Evolutionary conservation across 2,113 vertebrate genomes (phyloP).

Genomic region (Elachura formosa): DNA sequence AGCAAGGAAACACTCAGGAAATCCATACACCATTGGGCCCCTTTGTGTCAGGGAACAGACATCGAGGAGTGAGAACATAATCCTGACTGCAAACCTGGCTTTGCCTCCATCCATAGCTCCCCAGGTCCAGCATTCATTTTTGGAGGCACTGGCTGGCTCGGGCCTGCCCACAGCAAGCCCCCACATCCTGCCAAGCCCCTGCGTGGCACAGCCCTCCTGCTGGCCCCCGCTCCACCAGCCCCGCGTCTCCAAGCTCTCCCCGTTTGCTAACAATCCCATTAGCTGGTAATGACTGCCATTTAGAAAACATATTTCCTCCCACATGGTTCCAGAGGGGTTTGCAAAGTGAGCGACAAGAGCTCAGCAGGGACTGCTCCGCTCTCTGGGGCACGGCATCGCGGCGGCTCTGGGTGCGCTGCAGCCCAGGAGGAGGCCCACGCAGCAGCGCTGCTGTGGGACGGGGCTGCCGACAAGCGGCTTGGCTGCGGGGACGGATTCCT

Average conservation of each 20-base stretch:
- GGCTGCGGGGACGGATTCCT: background rate
- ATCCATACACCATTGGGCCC: rapidly evolving
- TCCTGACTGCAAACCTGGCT: background rate
- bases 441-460: background rate
- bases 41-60: background rate
- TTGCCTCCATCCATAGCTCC: background rate
- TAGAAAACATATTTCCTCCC: conserved; percentile 63
- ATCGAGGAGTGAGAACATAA: rapidly evolving
- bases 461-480: background rate
- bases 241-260: background rate
- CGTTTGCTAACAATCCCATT: conserved; percentile 35
- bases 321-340: conserved; percentile 50
- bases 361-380: conserved; percentile 4
- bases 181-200: background rate
- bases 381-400: background rate
- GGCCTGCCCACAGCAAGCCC: background rate
- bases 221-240: background rate
- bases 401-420: background rate
- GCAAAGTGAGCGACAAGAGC: conserved; percentile 24
- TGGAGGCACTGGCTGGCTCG: background rate
- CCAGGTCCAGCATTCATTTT: background rate
- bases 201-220: background rate
- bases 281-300: conserved; percentile 55
- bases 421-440: background rate
- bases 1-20: background rate